A percentile compares a stretch with the other conserved stretches of the same genome.
phyloP scores from a whole-genome alignment of 2,797 vertebrate species.

The Fringilla coelebs region DNA sequence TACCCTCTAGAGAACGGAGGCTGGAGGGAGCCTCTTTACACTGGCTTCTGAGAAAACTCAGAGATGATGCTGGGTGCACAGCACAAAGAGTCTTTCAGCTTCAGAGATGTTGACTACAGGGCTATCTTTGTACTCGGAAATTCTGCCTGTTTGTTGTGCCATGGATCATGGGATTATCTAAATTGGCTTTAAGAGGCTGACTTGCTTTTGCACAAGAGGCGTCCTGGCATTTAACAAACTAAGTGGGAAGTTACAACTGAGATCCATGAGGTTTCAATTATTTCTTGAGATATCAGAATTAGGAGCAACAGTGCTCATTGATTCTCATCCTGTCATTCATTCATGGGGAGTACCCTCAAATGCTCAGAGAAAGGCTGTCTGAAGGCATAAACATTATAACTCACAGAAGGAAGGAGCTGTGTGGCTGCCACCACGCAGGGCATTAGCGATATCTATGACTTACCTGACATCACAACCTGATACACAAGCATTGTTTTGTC shows the following conservation, averaged over 20 bases:
- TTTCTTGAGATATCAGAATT: neutral
- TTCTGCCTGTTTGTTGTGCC: neutral
- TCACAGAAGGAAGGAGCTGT: neutral
- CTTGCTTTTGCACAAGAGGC: neutral
- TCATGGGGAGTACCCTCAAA: neutral
- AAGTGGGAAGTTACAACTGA: neutral
- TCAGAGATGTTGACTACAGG: neutral
- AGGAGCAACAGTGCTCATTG: neutral
- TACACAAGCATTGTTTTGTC: neutral
- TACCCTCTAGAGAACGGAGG: neutral
- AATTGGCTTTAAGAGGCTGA: neutral
- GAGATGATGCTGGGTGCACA: neutral
- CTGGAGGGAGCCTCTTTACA: neutral
- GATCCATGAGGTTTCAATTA: neutral
- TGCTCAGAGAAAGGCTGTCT: neutral
- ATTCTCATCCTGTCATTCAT: neutral
- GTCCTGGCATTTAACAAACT: neutral
- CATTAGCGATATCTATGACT: neutral
- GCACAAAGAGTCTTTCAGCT: conserved; percentile 21
- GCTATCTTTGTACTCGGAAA: conserved; percentile 10
- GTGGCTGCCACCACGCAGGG: neutral
- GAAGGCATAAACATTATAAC: neutral
- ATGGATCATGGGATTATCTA: conserved; percentile 33
- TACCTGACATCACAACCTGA: neutral
- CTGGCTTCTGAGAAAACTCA: neutral